Conservation (phyloP, 2,797 vertebrate genomes). For the Silurus lanzhouensis region DNA sequence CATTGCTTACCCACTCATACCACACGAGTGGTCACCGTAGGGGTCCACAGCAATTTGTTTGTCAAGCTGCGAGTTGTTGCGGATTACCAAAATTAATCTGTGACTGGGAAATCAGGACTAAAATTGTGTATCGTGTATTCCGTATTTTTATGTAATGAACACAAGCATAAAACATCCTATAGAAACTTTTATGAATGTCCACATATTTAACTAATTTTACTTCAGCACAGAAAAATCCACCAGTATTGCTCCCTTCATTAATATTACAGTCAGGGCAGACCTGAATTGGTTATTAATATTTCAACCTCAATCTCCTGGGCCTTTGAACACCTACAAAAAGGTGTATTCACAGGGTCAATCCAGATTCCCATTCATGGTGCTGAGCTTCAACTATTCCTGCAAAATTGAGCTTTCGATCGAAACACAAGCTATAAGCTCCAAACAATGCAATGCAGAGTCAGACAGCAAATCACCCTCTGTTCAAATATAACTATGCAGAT, state of each 20-base stretch:
- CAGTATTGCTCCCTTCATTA: slow-evolving; percentile 1
- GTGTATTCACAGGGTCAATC: not conserved
- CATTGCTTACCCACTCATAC: slow-evolving; percentile 16
- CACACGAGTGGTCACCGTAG: not conserved
- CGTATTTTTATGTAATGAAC: not conserved
- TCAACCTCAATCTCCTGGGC: not conserved
- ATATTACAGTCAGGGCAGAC: not conserved
- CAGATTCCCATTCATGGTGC: not conserved
- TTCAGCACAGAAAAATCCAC: not conserved
- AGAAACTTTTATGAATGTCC: not conserved
- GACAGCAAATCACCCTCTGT: not conserved
- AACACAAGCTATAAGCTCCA: slow-evolving; percentile 24
- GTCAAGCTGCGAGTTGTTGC: not conserved
- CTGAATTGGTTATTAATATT: not conserved
- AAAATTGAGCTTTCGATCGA: not conserved
- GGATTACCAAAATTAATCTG: not conserved
- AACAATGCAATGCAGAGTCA: not conserved
- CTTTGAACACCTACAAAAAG: not conserved
- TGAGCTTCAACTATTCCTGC: slow-evolving; percentile 21
- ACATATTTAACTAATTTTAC: not conserved
- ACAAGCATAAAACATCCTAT: not conserved
- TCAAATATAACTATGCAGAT: slow-evolving; percentile 4
- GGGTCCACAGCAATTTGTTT: not conserved
- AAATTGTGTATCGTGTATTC: not conserved
- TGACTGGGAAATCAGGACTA: not conserved